Evolutionary conservation across 2,113 vertebrate genomes (phyloP), one percentile per base, ranked within the genome.

Genomic region (Nannobrachium achirus): DNA sequence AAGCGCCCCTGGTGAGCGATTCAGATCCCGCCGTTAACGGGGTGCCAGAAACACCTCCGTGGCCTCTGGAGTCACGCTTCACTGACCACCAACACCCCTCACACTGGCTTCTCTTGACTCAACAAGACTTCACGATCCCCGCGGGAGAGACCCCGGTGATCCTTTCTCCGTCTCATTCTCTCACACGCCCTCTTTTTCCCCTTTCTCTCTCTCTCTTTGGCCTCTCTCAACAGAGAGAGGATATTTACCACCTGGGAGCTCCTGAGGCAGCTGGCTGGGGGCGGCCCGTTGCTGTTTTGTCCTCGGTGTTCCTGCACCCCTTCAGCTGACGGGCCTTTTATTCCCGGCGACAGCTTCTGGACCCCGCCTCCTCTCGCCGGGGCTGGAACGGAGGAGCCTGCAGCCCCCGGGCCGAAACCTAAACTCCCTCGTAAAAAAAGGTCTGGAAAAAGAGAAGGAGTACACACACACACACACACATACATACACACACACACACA

Each of bases 261-360:
- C 73, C 19, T 2, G 6, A 74, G 63, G 78, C 85, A 81, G 83
- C 82, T 84, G 85, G 67, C 59, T 13, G 62, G 76, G 18, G 18
- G 51, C 51, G 1, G 25, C 25, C 25, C 25, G 25, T 33, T 33
- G 6, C 25, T 33, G 25, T 33, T 33, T 14, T 53, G 14, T 2
- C 11, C 9, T 18, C 48, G 40, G 10, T 33, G 48, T 51, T 77
- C 78, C 89, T 91, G 91, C 78, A 66, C 79, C 78, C 71, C 84
- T 65, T 92, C 89, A 91, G 71, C 62, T 4, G n/a, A 15, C 9
- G 53, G 68, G 60, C 57, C 76, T 79, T 55, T 89, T 73, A 91
- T 92, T 90, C 73, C 58, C 19, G 0, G 65, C 76, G 91, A 90
- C 91, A 90, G 84, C 74, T 85, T 77, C 74, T 73, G 87, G 56